phyloP scores from a whole-genome alignment of 2,888 invertebrate species.

The Zootermopsis nevadensis region DNA sequence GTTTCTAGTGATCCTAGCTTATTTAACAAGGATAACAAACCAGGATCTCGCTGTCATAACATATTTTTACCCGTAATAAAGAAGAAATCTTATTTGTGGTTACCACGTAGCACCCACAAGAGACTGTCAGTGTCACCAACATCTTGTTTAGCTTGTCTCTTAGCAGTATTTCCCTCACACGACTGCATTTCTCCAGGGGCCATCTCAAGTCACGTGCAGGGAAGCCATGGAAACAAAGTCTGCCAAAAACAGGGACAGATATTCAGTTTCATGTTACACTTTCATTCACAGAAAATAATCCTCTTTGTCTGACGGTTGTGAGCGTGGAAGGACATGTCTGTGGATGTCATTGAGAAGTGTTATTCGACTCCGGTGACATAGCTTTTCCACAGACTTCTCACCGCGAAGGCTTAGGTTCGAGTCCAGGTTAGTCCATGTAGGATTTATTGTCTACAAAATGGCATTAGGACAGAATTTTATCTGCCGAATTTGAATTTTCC shows the following conservation, averaged over 20 bases:
- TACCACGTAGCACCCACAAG: not conserved
- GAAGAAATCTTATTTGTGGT: constrained; percentile 12
- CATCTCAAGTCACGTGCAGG: constrained; percentile 10
- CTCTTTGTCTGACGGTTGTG: too few relatives aligned
- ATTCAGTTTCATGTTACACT: too few relatives aligned
- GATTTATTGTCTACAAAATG: too few relatives aligned
- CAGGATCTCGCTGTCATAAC: not conserved
- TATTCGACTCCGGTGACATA: too few relatives aligned
- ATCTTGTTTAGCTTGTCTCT: constrained; percentile 9
- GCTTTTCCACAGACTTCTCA: too few relatives aligned
- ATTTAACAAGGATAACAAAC: not conserved
- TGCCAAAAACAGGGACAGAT: not conserved
- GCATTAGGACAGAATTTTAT: too few relatives aligned
- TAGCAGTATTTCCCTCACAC: constrained; percentile 14
- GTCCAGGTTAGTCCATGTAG: too few relatives aligned
- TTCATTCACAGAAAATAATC: too few relatives aligned
- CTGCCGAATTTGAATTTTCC: too few relatives aligned
- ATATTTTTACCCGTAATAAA: constrained; percentile 4
- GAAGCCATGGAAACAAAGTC: not conserved
- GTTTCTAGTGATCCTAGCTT: not conserved
- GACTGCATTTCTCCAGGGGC: constrained; percentile 7
- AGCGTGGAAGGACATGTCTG: too few relatives aligned
- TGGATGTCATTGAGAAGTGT: too few relatives aligned
- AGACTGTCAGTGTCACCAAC: not conserved
- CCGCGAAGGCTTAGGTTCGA: too few relatives aligned